phyloP scores from a whole-genome alignment of 2,113 vertebrate genomes.

The Bos javanicus region DNA sequence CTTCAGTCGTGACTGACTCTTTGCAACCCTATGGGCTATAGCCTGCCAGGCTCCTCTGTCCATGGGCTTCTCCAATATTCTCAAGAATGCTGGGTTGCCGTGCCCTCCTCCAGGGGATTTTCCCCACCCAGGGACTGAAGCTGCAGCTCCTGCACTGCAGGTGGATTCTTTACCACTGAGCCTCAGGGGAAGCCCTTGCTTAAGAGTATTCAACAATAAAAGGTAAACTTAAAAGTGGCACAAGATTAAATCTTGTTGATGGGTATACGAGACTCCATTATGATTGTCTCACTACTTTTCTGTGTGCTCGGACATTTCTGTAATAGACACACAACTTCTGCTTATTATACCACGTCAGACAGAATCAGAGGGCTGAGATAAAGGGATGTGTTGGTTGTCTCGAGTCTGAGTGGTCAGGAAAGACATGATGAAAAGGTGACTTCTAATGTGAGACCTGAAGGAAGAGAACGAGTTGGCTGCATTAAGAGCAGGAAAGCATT shows the following conservation, averaged over 20 bases:
- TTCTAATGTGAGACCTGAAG: neutral
- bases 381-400: no score
- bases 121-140: neutral
- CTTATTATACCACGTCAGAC: neutral
- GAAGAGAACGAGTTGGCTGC: neutral
- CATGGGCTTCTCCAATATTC: neutral
- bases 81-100: neutral
- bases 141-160: neutral
- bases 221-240: neutral
- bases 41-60: neutral
- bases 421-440: neutral
- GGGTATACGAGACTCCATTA: neutral
- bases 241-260: neutral
- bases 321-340: neutral
- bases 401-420: neutral
- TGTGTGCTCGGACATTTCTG: neutral
- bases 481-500: neutral
- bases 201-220: neutral
- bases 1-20: neutral
- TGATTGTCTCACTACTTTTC: neutral
- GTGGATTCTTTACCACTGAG: neutral
- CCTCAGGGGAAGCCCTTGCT: neutral
- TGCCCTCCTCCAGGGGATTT: neutral
- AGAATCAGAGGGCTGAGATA: neutral
- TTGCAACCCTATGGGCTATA: neutral